phyloP scores from a whole-genome alignment of 1,140 invertebrate species.

The Bombus waltoni region DNA sequence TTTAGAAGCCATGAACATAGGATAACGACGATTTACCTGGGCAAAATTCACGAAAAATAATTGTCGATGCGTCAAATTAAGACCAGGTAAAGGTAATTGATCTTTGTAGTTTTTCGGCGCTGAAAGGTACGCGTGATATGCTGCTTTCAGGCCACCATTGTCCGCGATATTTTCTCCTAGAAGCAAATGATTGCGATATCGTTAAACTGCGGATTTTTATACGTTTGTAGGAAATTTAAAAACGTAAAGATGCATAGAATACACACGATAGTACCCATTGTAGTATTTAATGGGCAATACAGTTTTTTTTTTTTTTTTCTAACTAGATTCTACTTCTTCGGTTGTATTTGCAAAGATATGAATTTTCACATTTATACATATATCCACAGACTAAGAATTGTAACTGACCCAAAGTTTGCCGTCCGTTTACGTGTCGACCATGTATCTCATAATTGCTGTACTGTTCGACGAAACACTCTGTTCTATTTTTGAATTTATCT shows the following conservation, averaged over 20 bases:
- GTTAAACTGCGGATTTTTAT: too few relatives aligned
- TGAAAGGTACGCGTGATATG: constrained; percentile 92
- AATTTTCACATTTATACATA: too few relatives aligned
- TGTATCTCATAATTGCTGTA: constrained; percentile 88
- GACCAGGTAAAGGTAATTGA: constrained; percentile 88
- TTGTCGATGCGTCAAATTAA: constrained; percentile 93
- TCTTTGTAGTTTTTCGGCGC: constrained; percentile 81
- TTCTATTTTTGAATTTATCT: constrained; percentile 92
- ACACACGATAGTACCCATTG: too few relatives aligned
- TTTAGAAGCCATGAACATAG: too few relatives aligned
- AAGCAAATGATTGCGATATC: constrained; percentile 19
- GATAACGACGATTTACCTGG: constrained; percentile 85
- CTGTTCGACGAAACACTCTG: constrained; percentile 96
- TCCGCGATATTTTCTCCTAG: constrained; percentile 96
- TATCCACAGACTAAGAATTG: neutral
- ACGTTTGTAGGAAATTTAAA: too few relatives aligned
- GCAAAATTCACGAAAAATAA: constrained; percentile 96
- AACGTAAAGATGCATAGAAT: too few relatives aligned
- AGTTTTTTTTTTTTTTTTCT: too few relatives aligned
- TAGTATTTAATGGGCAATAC: too few relatives aligned
- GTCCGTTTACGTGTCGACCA: constrained; percentile 85
- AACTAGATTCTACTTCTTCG: too few relatives aligned
- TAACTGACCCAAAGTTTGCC: constrained; percentile 84
- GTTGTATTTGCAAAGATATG: neutral
- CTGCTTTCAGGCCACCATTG: constrained; percentile 95